A percentile compares a stretch with the other conserved stretches of the same genome.
Evolutionary conservation across 2,888 invertebrate species (phyloP).

Genomic region (Lacanobia wlatinum): DNA sequence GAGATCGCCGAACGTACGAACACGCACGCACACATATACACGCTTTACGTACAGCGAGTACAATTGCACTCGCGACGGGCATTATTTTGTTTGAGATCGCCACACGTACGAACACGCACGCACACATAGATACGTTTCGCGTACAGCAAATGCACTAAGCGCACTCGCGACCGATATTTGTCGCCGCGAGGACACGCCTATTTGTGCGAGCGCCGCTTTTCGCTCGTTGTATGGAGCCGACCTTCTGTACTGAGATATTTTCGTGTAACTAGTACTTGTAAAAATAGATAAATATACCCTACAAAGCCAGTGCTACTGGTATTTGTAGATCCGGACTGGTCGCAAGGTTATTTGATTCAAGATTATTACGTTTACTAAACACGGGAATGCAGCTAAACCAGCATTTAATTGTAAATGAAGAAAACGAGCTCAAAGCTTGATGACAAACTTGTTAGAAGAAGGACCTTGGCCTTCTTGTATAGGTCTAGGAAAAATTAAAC

Average conservation of each 20-base stretch:
- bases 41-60: background rate
- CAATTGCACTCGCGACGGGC: background rate
- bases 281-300: constrained; percentile 12
- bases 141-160: no score
- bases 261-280: background rate
- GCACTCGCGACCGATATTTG: no score
- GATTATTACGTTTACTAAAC: constrained; percentile 19
- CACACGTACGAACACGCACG: no score
- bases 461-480: background rate
- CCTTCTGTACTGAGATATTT: background rate
- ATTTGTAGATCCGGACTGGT: constrained; percentile 25
- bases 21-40: background rate
- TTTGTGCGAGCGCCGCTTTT: background rate
- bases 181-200: no score
- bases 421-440: constrained; percentile 1
- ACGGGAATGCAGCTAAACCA: constrained; percentile 9
- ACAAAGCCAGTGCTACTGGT: background rate
- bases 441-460: background rate
- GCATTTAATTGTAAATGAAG: background rate
- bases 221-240: background rate
- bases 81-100: no score
- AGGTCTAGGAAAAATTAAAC: background rate
- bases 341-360: constrained; percentile 27
- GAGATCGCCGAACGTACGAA: no score
- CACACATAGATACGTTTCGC: no score